Evolutionary conservation across 2,113 vertebrate genomes (phyloP), one percentile per base, ranked within the genome.

Genomic region (Melanerpes formicivorus): DNA sequence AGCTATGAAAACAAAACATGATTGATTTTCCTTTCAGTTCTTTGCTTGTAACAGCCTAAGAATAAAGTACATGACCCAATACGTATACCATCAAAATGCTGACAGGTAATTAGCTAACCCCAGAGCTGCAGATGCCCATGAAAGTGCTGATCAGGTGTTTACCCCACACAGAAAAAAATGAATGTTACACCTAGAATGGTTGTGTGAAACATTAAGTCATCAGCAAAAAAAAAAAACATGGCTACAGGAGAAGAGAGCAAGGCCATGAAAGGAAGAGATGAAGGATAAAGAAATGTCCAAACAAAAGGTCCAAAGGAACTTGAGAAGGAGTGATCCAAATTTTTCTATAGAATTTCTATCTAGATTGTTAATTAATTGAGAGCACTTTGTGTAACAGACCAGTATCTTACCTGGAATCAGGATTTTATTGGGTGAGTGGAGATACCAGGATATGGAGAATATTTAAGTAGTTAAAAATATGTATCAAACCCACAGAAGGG

Each of bases 121-220:
- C 69, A 75, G 73, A 70, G 59, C 10, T 76, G 30, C 44, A 66
- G 48, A 17, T 19, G 21, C 14, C 52, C 18, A 42, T 17, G 23
- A 23, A 83, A 90, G 15, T 60, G 60, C 75, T 90, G 76, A 87
- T 78, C 30, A 90, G 54, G n/a, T 71, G 13, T 88, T 93, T 78
- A 19, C 22, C 86, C 40, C 19, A n/a, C 9, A 19, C 52, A 84
- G 22, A 52, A 5, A 80, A 76, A 44, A 14, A 32, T 7, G 14
- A 69, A 67, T n/a, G 88, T 92, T 95, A 18, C 42, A n/a, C 50
- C 25, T 54, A 21, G 72, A 67, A 78, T 40, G 40, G 17, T 48
- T 74, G 46, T 52, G 46, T 1, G 5, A 74, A 77, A 55, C 46
- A 22, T 52, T 29, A 67, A 34, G 52, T 84, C 27, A 44, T 32